Conservation (phyloP, 2,113 vertebrate species). For the Pteruthius melanotis region DNA sequence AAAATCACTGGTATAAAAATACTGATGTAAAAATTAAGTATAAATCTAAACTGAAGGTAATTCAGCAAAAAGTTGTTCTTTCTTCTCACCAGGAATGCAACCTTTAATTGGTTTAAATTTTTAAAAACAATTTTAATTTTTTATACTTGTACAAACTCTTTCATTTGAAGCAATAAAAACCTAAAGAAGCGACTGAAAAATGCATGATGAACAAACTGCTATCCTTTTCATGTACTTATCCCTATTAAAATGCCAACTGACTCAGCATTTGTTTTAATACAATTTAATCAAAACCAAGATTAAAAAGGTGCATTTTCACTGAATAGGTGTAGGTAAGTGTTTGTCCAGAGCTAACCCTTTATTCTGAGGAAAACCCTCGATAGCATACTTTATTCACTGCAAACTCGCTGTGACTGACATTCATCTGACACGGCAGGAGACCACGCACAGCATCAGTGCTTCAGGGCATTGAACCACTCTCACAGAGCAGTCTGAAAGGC, state of each 20-base stretch:
- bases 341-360: neutral
- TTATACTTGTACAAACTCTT: neutral
- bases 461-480: neutral
- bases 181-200: neutral
- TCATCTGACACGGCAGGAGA: neutral
- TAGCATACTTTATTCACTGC: neutral
- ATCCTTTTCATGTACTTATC: neutral
- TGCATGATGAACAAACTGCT: neutral
- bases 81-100: neutral
- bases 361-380: neutral
- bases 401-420: neutral
- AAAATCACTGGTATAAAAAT: neutral
- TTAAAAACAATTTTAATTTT: neutral
- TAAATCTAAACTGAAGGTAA: neutral
- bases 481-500: neutral
- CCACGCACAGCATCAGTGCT: neutral
- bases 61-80: neutral
- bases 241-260: neutral
- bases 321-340: neutral
- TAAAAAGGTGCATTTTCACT: neutral
- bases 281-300: neutral
- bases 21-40: neutral
- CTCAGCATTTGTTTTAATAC: neutral
- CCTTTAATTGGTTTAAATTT: neutral
- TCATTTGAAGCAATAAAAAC: neutral